A percentile compares a stretch with the other conserved stretches of the same genome.
phyloP scores from a whole-genome alignment of 92 coral and sea anemone genomes.

The Nematostella vectensis region DNA sequence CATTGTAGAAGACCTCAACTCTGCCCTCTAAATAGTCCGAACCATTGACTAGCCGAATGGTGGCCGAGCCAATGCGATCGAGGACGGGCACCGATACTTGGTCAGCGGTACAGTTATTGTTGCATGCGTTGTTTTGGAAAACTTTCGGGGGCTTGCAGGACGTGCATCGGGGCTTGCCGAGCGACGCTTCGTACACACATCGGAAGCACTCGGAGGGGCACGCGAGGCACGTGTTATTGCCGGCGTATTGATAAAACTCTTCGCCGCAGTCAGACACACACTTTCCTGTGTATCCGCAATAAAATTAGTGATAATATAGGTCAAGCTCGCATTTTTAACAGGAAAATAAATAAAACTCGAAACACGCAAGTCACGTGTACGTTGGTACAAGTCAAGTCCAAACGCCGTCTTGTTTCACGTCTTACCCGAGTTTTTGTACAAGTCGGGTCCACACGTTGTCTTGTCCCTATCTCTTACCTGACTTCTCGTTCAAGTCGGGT shows the following conservation, averaged over 20 bases:
- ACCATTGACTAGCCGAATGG: slow-evolving; percentile 59
- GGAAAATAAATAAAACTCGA: too few species aligned
- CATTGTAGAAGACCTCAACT: slow-evolving; percentile 56
- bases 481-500: too few species aligned
- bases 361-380: too few species aligned
- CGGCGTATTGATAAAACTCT: slow-evolving; percentile 30
- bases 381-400: too few species aligned
- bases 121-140: slow-evolving; percentile 22
- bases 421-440: too few species aligned
- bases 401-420: too few species aligned
- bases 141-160: slow-evolving; percentile 51
- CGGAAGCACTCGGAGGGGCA: slow-evolving; percentile 53
- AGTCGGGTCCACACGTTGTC: too few species aligned
- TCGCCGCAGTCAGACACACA: slow-evolving; percentile 61
- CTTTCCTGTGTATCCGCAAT: too few species aligned
- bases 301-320: too few species aligned
- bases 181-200: slow-evolving; percentile 15
- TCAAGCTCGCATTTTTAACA: too few species aligned
- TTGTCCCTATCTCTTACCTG: too few species aligned
- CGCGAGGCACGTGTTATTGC: slow-evolving; percentile 36
- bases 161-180: slow-evolving; percentile 19
- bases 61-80: not conserved
- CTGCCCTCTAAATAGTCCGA: slow-evolving; percentile 63
- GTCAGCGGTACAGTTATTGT: slow-evolving; percentile 38
- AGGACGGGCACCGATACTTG: slow-evolving; percentile 23